phyloP scores from a whole-genome alignment of 2,113 vertebrate species.

The Oenanthe melanoleuca region DNA sequence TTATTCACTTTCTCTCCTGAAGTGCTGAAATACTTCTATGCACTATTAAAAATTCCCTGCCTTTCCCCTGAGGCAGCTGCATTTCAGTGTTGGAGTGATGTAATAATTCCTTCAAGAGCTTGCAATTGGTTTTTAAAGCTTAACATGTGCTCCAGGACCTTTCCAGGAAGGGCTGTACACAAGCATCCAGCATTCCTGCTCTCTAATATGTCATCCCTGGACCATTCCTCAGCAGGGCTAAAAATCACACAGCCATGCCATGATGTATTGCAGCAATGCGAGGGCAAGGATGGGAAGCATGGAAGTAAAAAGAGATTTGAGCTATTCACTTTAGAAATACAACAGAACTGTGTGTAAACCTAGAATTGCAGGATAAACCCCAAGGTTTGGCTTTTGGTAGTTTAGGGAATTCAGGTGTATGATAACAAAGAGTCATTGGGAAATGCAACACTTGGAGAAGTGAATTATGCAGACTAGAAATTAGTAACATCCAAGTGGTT shows the following conservation, averaged over 20 bases:
- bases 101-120: not conserved
- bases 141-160: not conserved
- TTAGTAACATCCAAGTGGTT: not conserved
- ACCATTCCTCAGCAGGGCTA: not conserved
- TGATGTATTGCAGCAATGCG: not conserved
- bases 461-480: not conserved
- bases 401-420: not conserved
- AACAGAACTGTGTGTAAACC: not conserved
- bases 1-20: constrained; percentile 29
- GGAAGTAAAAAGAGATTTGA: not conserved
- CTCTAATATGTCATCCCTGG: not conserved
- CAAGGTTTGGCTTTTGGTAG: not conserved
- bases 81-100: not conserved
- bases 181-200: not conserved
- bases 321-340: not conserved
- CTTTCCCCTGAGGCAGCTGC: not conserved
- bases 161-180: not conserved
- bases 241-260: not conserved
- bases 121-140: not conserved
- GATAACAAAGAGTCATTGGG: not conserved
- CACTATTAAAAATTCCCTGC: not conserved
- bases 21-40: constrained; percentile 14
- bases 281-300: not conserved
- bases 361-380: not conserved
- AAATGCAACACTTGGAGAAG: not conserved